phyloP scores from a whole-genome alignment of 1,140 invertebrate species.

The Pseudachorutes palmiensis region DNA sequence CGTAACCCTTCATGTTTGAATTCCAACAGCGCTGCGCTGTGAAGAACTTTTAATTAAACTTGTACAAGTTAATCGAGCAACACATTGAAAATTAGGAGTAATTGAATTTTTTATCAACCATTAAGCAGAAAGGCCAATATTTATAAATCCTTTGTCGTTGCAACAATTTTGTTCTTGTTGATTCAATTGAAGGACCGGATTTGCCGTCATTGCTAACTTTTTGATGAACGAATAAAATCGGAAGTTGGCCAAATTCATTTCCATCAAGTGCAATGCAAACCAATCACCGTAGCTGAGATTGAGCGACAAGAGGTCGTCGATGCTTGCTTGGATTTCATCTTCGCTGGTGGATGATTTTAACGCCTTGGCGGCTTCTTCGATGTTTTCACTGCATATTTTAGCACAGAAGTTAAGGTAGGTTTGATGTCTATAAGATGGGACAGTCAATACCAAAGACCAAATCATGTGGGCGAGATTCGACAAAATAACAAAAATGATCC shows the following conservation, averaged over 20 bases:
- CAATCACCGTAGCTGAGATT: slow-evolving; percentile 15
- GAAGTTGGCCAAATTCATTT: slow-evolving; percentile 2
- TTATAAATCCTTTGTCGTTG: too few species aligned
- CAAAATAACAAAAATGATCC: neutral
- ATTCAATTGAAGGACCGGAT: neutral
- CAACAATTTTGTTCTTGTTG: too few species aligned
- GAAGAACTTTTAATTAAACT: too few species aligned
- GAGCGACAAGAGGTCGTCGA: neutral
- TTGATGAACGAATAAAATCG: slow-evolving; percentile 6
- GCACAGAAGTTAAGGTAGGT: slow-evolving; percentile 1
- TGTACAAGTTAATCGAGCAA: too few species aligned
- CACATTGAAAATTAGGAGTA: too few species aligned
- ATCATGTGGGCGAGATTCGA: neutral
- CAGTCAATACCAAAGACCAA: neutral
- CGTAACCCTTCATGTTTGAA: too few species aligned
- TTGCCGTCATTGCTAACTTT: neutral
- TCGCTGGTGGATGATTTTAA: neutral
- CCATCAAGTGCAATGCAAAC: slow-evolving; percentile 6
- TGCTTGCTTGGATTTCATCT: neutral
- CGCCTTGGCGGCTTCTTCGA: neutral
- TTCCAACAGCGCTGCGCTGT: too few species aligned
- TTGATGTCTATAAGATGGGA: neutral
- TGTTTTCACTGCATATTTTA: slow-evolving; percentile 1
- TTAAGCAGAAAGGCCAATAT: too few species aligned
- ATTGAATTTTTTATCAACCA: too few species aligned